A percentile compares a stretch with the other conserved stretches of the same genome.
Conservation (phyloP, 2,888 invertebrate species). For the Melanophora roralis region DNA sequence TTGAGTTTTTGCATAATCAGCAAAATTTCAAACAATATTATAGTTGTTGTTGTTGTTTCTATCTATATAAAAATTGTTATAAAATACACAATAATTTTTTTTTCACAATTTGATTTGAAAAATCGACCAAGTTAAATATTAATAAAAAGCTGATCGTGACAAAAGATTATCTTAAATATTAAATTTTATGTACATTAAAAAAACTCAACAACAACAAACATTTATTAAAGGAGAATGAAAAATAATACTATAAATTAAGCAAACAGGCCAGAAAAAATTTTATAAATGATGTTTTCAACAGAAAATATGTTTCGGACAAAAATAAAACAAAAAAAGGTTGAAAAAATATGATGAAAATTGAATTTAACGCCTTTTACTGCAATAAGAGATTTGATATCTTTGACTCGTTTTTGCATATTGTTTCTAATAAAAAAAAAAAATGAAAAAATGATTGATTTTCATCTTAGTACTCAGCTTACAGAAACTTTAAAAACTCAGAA, state of each 20-base stretch:
- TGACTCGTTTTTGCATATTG: slow-evolving; percentile 42
- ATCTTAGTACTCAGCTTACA: slow-evolving; percentile 52
- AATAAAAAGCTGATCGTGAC: slow-evolving; percentile 55
- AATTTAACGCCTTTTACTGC: slow-evolving; percentile 54
- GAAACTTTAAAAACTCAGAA: slow-evolving; percentile 60
- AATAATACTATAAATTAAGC: slow-evolving; percentile 42
- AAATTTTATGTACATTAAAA: slow-evolving; percentile 16
- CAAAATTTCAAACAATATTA: slow-evolving; percentile 19
- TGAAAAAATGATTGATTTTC: slow-evolving; percentile 68
- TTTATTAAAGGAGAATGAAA: slow-evolving; percentile 27
- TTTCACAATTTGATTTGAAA: slow-evolving; percentile 27
- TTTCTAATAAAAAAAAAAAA: no score
- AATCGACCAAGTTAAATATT: no score
- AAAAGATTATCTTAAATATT: slow-evolving; percentile 52
- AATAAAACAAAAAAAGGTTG: neutral
- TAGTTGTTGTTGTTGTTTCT: no score
- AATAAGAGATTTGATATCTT: slow-evolving; percentile 55
- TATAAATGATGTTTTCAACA: slow-evolving; percentile 58
- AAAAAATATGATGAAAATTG: slow-evolving; percentile 41
- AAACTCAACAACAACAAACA: slow-evolving; percentile 15
- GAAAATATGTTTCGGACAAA: slow-evolving; percentile 46
- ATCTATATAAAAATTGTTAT: slow-evolving; percentile 33
- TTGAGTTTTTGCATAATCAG: slow-evolving; percentile 33
- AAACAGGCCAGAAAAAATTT: slow-evolving; percentile 24
- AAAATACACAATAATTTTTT: slow-evolving; percentile 23